Evolutionary conservation across 2,888 invertebrate genomes (phyloP), one percentile per base, ranked within the genome.

Genomic region (Harmothoe impar): DNA sequence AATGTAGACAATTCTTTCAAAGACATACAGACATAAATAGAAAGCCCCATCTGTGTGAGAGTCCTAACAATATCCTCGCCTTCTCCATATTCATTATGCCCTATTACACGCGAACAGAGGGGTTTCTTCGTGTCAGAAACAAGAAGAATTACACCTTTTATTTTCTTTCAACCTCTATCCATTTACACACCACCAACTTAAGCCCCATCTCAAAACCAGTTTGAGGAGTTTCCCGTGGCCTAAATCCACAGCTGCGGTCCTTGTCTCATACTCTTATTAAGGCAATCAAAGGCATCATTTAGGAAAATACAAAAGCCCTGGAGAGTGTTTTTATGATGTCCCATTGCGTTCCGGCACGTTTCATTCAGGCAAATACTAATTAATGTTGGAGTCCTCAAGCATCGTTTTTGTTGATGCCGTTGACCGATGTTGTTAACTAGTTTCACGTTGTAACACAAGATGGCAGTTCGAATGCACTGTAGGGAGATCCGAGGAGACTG

Each of bases 211-310:
- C 12, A 52, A 10, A 17, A 52, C 54, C 54, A 52, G 10, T n/a
- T n/a, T n/a, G n/a, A n/a, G n/a, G n/a, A n/a, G n/a, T 52, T 52
- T 17, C 54, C 17, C 54, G n/a, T 62, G 20, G 62, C 62, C 62
- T 62, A 3, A n/a, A 62, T 62, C 20, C 62, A n/a, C 62, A 62
- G 20, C 62, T 62, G 62, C 62, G 7, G 62, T 20, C 7, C 25
- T 72, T 72, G 72, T 72, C 72, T 29, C 72, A 29, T 25, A 29
- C 72, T 29, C 72, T 72, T 72, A 72, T 72, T 72, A 72, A 72
- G 72, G 72, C 72, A 12, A 72, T 29, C 72, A 72, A 72, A 29
- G 25, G 72, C 31, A 17, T 29, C 29, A 72, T 15, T 72, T 3
- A 29, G 29, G 72, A 72, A 72, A 72, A 72, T n/a, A 68, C 68